A percentile compares a stretch with the other conserved stretches of the same genome.
Evolutionary conservation across 2,113 vertebrate genomes (phyloP).

Genomic region (Albula glossodonta): DNA sequence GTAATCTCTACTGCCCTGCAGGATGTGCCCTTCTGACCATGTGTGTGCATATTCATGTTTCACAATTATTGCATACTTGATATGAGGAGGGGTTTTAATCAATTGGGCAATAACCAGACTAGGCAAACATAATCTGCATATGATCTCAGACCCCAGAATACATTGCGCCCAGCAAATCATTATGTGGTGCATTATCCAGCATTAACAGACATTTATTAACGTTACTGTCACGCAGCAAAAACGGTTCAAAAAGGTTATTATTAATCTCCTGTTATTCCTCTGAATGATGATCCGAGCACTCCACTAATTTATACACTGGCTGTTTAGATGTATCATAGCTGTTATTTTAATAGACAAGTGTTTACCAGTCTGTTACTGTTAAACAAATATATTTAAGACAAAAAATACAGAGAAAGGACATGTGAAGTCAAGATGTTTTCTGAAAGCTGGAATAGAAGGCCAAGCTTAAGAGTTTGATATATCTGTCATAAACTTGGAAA

Average conservation of each 20-base stretch:
- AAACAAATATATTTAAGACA: not conserved
- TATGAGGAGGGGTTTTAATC: not conserved
- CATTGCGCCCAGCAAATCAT: not conserved
- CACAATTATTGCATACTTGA: not conserved
- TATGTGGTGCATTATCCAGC: not conserved
- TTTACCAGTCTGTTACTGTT: not conserved
- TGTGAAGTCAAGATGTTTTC: not conserved
- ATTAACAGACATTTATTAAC: not conserved
- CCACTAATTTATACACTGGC: not conserved
- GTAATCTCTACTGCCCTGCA: not conserved
- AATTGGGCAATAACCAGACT: not conserved
- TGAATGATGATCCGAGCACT: not conserved
- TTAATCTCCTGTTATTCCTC: not conserved
- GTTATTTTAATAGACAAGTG: not conserved
- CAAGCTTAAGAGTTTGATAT: not conserved
- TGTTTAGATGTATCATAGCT: not conserved
- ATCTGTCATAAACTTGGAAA: not conserved
- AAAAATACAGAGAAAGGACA: not conserved
- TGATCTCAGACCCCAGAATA: not conserved
- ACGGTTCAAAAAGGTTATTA: not conserved
- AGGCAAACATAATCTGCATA: not conserved
- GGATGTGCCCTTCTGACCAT: not conserved
- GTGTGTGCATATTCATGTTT: slow-evolving; percentile 1
- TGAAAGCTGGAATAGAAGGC: not conserved
- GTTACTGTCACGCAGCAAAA: not conserved